Evolutionary conservation across 2,797 vertebrate species (phyloP).

Genomic region (Malurus leucopterus): DNA sequence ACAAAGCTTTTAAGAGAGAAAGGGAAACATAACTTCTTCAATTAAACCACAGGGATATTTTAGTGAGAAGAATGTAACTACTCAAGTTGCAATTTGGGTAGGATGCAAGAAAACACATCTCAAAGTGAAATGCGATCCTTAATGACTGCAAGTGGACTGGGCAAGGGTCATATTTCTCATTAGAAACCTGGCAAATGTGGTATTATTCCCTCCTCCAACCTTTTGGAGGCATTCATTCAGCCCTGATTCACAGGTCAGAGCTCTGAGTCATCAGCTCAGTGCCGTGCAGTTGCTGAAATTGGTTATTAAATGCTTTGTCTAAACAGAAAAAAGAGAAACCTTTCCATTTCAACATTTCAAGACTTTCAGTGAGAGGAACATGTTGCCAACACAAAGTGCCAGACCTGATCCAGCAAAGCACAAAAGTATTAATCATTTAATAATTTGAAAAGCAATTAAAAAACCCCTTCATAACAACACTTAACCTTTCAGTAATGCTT

Average conservation of each 20-base stretch:
- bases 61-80: constrained; percentile 25
- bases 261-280: constrained; percentile 19
- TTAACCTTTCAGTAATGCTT: constrained; percentile 44
- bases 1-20: constrained; percentile 5
- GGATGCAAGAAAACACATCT: constrained; percentile 38
- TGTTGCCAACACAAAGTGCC: not conserved
- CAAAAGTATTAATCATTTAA: constrained; percentile 44
- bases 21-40: constrained; percentile 26
- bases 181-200: constrained; percentile 43
- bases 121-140: constrained; percentile 33
- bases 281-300: not conserved
- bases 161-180: constrained; percentile 46
- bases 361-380: not conserved
- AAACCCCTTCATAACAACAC: not conserved
- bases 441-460: constrained; percentile 52
- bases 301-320: constrained; percentile 4
- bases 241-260: not conserved
- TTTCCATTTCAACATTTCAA: constrained; percentile 1
- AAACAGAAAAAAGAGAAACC: not conserved
- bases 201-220: not conserved
- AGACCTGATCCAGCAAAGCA: constrained; percentile 17
- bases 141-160: constrained; percentile 40
- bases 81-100: constrained; percentile 53
- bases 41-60: constrained; percentile 27
- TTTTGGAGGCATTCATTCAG: constrained; percentile 35